Evolutionary conservation across 2,888 invertebrate genomes (phyloP).

Genomic region (Girardia tigrina): DNA sequence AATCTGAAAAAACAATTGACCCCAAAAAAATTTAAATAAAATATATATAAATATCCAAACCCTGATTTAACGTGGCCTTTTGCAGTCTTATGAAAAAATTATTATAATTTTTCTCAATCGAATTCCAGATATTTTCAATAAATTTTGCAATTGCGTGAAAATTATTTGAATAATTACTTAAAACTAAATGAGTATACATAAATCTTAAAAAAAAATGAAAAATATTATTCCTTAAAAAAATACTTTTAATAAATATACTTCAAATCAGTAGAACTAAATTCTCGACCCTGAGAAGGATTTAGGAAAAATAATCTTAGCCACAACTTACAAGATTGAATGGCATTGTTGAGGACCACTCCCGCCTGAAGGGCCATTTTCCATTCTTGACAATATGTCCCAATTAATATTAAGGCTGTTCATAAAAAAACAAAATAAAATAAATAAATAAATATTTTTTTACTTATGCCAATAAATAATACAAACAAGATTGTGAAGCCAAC

Average conservation of each 20-base stretch:
- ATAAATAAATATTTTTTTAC: background rate
- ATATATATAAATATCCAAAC: too few relatives aligned
- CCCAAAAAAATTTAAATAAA: background rate
- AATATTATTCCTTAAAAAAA: too few relatives aligned
- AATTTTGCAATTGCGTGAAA: background rate
- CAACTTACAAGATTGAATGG: background rate
- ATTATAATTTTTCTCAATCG: conserved; percentile 8
- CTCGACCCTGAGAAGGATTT: background rate
- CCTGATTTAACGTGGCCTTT: background rate
- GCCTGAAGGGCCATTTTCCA: conserved; percentile 9
- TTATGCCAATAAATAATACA: conserved; percentile 6
- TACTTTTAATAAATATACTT: background rate
- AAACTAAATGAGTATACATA: conserved; percentile 6
- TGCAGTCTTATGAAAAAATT: background rate
- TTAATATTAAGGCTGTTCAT: background rate
- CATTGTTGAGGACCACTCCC: background rate
- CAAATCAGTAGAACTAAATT: background rate
- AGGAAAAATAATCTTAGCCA: conserved; percentile 13
- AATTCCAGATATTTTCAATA: background rate
- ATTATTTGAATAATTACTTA: conserved; percentile 4
- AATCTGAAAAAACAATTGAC: background rate
- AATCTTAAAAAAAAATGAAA: background rate
- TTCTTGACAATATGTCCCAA: background rate
- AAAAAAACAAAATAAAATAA: background rate
- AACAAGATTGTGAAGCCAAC: conserved; percentile 6